These are phyloP conservation scores for Strix occidentalis DNA, from an alignment of 2,797 vertebrate genomes.

Conservation along the genomic window DNA sequence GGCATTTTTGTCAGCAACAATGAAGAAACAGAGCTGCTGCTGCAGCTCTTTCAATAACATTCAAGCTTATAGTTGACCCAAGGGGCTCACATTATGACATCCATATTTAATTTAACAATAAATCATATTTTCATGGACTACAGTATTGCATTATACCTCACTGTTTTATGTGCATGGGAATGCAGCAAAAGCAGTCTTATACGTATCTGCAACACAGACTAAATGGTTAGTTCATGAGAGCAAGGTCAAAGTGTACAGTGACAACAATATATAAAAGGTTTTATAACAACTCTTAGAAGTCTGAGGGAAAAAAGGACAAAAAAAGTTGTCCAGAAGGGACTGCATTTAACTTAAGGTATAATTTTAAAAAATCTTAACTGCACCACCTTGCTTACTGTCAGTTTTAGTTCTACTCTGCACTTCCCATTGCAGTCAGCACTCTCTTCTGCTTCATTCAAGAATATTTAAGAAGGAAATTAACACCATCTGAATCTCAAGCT, in stretches of 20 bases:
- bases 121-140: constrained; percentile 57
- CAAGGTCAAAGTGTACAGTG: constrained; percentile 5
- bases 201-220: background rate
- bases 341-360: background rate
- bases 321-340: background rate
- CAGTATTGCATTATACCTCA: constrained; percentile 15
- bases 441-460: constrained; percentile 24
- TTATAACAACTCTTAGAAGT: background rate
- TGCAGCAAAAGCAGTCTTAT: constrained; percentile 30
- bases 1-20: constrained; percentile 22
- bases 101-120: constrained; percentile 61
- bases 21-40: constrained; percentile 30
- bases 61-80: constrained; percentile 23
- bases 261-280: background rate
- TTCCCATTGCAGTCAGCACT: constrained; percentile 21
- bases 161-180: constrained; percentile 10
- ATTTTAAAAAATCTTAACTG: background rate
- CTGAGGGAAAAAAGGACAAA: background rate
- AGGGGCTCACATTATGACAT: constrained; percentile 41
- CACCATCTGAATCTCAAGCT: background rate
- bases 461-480: constrained; percentile 53
- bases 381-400: constrained; percentile 17
- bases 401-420: constrained; percentile 28
- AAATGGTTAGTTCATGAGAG: constrained; percentile 3
- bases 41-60: constrained; percentile 17